A percentile compares a stretch with the other conserved stretches of the same genome.
Conservation (phyloP, 2,797 vertebrate species). For the Syndactyla subalaris region DNA sequence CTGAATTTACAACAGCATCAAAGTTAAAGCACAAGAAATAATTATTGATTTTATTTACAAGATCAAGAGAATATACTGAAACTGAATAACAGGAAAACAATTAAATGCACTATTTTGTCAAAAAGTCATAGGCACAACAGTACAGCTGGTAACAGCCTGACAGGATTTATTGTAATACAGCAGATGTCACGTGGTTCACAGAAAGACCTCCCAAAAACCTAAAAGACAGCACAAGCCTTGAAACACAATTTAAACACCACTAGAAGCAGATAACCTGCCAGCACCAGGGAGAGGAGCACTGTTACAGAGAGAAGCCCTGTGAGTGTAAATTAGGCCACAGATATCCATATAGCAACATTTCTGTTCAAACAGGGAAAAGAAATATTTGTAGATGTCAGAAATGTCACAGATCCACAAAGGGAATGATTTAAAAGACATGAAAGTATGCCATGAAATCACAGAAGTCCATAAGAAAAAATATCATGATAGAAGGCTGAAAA, state of each 20-base stretch:
- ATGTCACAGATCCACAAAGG: background rate
- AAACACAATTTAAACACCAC: background rate
- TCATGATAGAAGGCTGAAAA: background rate
- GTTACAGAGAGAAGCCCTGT: background rate
- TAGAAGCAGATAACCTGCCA: background rate
- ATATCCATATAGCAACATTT: background rate
- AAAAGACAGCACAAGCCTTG: background rate
- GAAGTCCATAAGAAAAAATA: background rate
- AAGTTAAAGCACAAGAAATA: background rate
- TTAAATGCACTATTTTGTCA: background rate
- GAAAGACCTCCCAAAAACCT: background rate
- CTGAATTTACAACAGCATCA: background rate
- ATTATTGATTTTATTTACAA: background rate
- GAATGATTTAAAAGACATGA: background rate
- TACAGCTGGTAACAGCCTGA: background rate
- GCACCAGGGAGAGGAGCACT: background rate
- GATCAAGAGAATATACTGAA: background rate
- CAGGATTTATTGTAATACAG: background rate
- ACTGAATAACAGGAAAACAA: background rate
- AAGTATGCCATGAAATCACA: background rate
- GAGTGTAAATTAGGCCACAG: background rate
- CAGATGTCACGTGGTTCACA: background rate
- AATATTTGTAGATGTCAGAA: background rate
- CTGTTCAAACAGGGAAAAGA: background rate
- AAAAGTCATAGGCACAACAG: background rate